Percentiles rank a stretch among this genome's conserved stretches.
phyloP scores from a whole-genome alignment of 92 coral and sea anemone species.

The Phenganax stokvisi region DNA sequence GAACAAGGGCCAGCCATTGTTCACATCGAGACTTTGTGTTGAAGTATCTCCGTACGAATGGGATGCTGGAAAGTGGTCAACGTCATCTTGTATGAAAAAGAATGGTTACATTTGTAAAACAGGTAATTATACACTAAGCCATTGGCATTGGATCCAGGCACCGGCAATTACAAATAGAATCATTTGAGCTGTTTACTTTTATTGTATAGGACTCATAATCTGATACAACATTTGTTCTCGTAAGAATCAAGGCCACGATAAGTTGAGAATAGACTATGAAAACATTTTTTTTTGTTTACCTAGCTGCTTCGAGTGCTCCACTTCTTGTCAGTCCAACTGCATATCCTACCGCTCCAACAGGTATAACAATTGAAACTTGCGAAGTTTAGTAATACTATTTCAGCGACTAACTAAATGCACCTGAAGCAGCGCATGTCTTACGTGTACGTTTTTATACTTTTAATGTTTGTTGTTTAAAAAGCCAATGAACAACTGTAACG shows the following conservation, averaged over 20 bases:
- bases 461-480: no score
- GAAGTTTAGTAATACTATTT: not conserved
- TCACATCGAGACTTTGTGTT: conserved; percentile 50
- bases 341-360: not conserved
- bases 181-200: not conserved
- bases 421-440: no score
- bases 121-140: conserved; percentile 46
- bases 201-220: not conserved
- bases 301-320: conserved; percentile 17
- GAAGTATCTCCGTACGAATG: conserved; percentile 47
- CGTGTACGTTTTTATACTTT: no score
- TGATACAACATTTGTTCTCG: not conserved
- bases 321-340: not conserved
- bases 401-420: not conserved
- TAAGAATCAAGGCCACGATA: not conserved
- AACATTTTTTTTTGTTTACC: not conserved
- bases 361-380: conserved; percentile 1
- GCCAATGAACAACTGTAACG: not conserved
- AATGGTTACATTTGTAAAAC: conserved; percentile 72
- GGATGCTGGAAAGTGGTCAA: conserved; percentile 69
- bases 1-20: conserved; percentile 60
- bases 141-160: no score
- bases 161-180: no score
- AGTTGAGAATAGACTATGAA: not conserved
- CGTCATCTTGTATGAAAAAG: conserved; percentile 42